Base-by-base conservation (phyloP, 2,888 invertebrate genomes). In the Idaea dimidiata region DNA sequence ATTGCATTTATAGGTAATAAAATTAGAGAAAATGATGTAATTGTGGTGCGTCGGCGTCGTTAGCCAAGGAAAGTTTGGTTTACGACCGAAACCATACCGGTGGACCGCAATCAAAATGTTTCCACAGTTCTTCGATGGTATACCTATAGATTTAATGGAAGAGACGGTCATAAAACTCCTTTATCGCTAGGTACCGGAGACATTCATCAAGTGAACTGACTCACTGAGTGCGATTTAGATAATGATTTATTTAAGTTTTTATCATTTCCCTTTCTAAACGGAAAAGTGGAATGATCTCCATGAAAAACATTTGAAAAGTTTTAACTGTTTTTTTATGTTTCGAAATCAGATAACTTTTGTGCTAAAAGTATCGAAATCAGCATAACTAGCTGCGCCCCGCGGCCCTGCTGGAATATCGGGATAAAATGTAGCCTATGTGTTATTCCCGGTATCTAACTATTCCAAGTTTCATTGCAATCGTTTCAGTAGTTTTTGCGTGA, bases 71-170 rank as follows among this genome's bases (percentile, higher is more conserved):
- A 83, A 84, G 81, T 82, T 83, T 67, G 75, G 81, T 80, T 84
- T 83, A 81, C 81, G 83, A 81, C 75, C 75, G 71, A 69, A 69
- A 70, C 71, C 75, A 67, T 59, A 63, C 75, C 73, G 84, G 82
- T 79, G 76, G 76, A 78, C 85, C 85, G 86, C 85, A 85, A 87
- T 87, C 87, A 84, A 86, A 87, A 86, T 80, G 83, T 81, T 83
- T 69, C 79, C 70, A 75, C 74, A 77, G 74, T 73, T 60, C 64
- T 64, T 43, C 43, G 43, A 43, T 62, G 17, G 71, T 77, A 64
- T 16, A 18, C 78, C 78, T 71, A 62, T 81, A 79, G 56, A 75
- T 55, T 59, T 61, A 5, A 62, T 67, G 68, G 72, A 78, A 69
- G 62, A 59, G 67, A 58, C 54, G 43, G 43, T 43, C 43, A 43